Conservation (phyloP, 1,140 invertebrate genomes). For the Maconellicoccus hirsutus region DNA sequence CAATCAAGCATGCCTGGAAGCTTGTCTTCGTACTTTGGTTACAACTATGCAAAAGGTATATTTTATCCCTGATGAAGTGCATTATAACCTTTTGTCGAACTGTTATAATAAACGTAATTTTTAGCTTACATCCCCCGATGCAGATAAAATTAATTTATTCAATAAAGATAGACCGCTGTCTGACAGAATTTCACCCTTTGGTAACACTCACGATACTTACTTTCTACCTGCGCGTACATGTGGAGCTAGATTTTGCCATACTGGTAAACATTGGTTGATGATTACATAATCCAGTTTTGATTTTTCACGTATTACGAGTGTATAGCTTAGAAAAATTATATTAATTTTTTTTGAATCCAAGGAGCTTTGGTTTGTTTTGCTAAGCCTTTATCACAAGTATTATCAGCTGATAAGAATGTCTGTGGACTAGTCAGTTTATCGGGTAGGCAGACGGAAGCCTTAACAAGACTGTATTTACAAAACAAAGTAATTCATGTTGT, state of each 20-base stretch:
- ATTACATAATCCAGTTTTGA: not conserved
- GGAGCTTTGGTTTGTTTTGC: slow-evolving; percentile 1
- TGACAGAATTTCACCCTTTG: slow-evolving; percentile 34
- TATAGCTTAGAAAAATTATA: no score
- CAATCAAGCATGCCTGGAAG: slow-evolving; percentile 65
- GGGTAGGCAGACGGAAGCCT: not conserved
- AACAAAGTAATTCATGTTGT: not conserved
- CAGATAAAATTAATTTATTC: slow-evolving; percentile 20
- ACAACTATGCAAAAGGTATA: slow-evolving; percentile 45
- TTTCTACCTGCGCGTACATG: slow-evolving; percentile 90
- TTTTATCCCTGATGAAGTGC: no score
- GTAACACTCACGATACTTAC: slow-evolving; percentile 55
- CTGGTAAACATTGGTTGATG: slow-evolving; percentile 41
- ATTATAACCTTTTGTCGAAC: not conserved
- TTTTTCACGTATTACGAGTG: no score
- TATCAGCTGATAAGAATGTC: not conserved
- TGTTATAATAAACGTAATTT: not conserved
- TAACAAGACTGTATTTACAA: not conserved
- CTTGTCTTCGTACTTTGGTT: slow-evolving; percentile 62
- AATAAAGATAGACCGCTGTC: not conserved
- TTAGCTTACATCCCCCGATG: not conserved
- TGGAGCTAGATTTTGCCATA: slow-evolving; percentile 82
- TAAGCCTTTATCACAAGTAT: not conserved
- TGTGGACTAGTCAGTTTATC: slow-evolving; percentile 9
- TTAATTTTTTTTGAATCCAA: no score